A percentile compares a stretch with the other conserved stretches of the same genome.
phyloP scores from a whole-genome alignment of 2,888 invertebrate species.

The Hydroisotoma schaefferi region DNA sequence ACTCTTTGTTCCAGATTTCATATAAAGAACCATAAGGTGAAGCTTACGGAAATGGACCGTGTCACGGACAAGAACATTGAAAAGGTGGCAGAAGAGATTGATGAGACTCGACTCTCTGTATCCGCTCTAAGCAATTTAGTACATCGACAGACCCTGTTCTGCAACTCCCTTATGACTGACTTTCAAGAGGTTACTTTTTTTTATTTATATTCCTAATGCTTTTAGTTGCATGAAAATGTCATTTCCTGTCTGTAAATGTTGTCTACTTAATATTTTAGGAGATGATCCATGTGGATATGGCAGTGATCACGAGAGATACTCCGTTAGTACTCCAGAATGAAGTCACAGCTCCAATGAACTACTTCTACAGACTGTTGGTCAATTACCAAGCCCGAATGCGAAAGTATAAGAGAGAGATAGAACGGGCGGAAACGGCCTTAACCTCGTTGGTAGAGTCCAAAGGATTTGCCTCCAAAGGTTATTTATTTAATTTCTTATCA shows the following conservation, averaged over 20 bases:
- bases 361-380: conserved; percentile 10
- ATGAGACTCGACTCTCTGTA: conserved; percentile 16
- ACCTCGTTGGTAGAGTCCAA: conserved; percentile 8
- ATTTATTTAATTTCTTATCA: not conserved
- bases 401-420: conserved; percentile 24
- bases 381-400: conserved; percentile 17
- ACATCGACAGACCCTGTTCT: conserved; percentile 18
- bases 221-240: not conserved
- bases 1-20: conserved; percentile 6
- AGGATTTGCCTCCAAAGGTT: conserved; percentile 15
- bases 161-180: conserved; percentile 16
- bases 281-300: conserved; percentile 18
- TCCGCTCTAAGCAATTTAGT: conserved; percentile 13
- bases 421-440: conserved; percentile 21
- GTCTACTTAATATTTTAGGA: conserved; percentile 12
- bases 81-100: conserved; percentile 17
- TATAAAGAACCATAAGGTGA: conserved; percentile 22
- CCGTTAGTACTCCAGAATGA: conserved; percentile 9
- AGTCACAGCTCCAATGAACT: not conserved
- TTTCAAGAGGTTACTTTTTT: conserved; percentile 14
- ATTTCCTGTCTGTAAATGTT: not conserved
- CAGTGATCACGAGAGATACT: conserved; percentile 6
- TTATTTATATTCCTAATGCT: not conserved
- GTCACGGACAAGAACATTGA: conserved; percentile 11
- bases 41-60: conserved; percentile 14